Conservation (phyloP, 2,113 vertebrate species). For the Tylochromis polylepis region DNA sequence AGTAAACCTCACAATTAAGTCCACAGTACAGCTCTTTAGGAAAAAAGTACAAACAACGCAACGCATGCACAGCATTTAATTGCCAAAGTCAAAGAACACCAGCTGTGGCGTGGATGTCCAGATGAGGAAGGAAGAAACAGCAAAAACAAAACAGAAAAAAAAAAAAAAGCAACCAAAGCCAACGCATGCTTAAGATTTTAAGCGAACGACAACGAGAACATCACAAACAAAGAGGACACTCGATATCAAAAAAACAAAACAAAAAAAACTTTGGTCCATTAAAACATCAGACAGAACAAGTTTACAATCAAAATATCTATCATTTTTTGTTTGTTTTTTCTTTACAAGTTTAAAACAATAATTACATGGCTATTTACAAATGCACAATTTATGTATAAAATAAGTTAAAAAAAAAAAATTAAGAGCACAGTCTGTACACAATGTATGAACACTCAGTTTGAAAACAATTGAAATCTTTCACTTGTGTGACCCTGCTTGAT, state of each 20-base stretch:
- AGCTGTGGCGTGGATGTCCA: constrained; percentile 76
- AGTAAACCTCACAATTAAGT: constrained; percentile 72
- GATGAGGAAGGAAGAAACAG: constrained; percentile 45
- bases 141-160: background rate
- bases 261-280: constrained; percentile 92
- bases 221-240: constrained; percentile 71
- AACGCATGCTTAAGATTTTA: constrained; percentile 83
- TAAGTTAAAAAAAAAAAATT: constrained; percentile 97
- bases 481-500: constrained; percentile 37
- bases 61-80: constrained; percentile 89
- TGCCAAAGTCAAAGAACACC: constrained; percentile 73
- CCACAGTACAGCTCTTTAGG: constrained; percentile 72
- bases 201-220: constrained; percentile 74
- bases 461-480: constrained; percentile 55
- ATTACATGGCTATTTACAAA: constrained; percentile 99
- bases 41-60: constrained; percentile 75
- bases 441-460: constrained; percentile 75
- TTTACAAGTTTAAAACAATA: constrained; percentile 93
- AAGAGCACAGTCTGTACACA: constrained; percentile 94
- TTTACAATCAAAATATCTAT: constrained; percentile 96
- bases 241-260: constrained; percentile 45
- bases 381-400: constrained; percentile 99
- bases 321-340: constrained; percentile 77
- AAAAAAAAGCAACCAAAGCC: constrained; percentile 64
- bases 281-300: constrained; percentile 88